These are phyloP conservation scores for Martes flavigula DNA, from an alignment of 2,797 vertebrate genomes.

Conservation along the genomic window DNA sequence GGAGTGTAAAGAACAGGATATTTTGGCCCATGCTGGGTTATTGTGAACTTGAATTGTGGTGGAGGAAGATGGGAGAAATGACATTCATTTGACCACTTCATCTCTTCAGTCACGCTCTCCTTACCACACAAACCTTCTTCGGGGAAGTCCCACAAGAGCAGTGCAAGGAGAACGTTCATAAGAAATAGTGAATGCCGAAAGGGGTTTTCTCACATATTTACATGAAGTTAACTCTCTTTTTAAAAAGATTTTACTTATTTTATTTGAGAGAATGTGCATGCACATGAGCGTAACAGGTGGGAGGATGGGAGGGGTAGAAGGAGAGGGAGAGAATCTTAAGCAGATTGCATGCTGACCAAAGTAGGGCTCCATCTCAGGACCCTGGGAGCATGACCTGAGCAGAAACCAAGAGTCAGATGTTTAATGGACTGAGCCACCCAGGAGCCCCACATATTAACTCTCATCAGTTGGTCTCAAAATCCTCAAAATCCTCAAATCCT, in stretches of 20 bases:
- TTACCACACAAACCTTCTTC: neutral
- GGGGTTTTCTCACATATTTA: neutral
- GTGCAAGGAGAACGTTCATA: neutral
- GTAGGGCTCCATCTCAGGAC: neutral
- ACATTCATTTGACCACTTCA: neutral
- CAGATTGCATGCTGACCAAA: neutral
- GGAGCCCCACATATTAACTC: neutral
- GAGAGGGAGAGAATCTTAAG: neutral
- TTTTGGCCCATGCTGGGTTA: neutral
- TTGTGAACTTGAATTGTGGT: neutral
- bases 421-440: neutral
- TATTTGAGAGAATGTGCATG: neutral
- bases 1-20: neutral
- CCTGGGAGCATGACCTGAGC: neutral
- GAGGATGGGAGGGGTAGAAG: neutral
- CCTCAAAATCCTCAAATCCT: too few species aligned
- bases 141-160: neutral
- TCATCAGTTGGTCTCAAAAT: neutral
- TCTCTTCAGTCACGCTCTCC: neutral
- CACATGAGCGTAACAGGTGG: neutral
- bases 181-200: neutral
- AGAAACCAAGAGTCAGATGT: neutral
- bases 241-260: neutral
- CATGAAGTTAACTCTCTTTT: neutral
- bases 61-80: neutral